phyloP scores from a whole-genome alignment of 2,113 vertebrate genomes.

The Lophotis ruficrista region DNA sequence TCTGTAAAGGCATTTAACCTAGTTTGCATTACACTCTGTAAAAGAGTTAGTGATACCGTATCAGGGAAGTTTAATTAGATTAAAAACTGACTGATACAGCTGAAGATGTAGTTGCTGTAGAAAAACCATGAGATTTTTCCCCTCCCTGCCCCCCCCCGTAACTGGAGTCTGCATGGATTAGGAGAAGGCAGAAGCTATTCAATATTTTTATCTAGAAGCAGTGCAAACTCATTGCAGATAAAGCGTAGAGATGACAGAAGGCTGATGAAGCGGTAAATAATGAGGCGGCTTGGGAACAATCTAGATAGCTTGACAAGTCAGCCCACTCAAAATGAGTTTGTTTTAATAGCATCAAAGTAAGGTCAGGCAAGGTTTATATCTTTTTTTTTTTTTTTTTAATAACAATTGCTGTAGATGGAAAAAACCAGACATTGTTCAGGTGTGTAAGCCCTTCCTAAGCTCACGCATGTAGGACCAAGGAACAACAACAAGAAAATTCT shows the following conservation, averaged over 20 bases:
- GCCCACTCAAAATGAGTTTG: not conserved
- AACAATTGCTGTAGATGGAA: not conserved
- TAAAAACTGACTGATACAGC: not conserved
- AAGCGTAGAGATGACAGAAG: not conserved
- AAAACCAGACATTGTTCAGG: not conserved
- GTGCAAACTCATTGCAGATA: not conserved
- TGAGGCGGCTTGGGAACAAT: not conserved
- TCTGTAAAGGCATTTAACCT: not conserved
- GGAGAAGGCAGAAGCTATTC: not conserved
- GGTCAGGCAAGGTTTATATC: not conserved
- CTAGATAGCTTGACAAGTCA: not conserved
- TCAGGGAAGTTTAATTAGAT: not conserved
- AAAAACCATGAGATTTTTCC: not conserved
- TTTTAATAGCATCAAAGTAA: not conserved
- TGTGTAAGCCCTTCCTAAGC: not conserved
- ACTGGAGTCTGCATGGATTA: not conserved
- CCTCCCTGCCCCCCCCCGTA: not conserved
- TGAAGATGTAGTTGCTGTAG: not conserved
- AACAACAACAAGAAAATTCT: not conserved
- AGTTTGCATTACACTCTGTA: not conserved
- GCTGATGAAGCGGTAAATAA: constrained; percentile 25
- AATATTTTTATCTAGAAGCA: not conserved
- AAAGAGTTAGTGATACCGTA: not conserved
- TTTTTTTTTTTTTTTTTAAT: not conserved
- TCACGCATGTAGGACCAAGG: not conserved